Conservation (phyloP, 2,797 vertebrate genomes). For the Rhynchonycteris naso region DNA sequence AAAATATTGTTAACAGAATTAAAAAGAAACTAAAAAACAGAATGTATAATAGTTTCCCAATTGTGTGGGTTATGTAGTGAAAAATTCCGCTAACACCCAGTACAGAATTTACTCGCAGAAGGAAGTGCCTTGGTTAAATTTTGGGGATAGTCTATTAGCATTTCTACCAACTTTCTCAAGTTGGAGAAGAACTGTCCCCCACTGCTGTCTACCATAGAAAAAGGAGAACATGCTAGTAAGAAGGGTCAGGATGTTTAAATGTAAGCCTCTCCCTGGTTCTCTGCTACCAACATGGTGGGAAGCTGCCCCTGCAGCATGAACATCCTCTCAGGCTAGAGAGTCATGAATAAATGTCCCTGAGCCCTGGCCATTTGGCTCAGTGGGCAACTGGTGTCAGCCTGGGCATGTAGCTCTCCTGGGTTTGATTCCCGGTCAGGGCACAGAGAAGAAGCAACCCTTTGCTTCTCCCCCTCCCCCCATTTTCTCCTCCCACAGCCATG, state of each 20-base stretch:
- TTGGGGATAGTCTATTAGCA: too few relatives aligned
- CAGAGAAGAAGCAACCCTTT: too few relatives aligned
- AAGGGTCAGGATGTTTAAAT: too few relatives aligned
- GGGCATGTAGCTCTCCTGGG: too few relatives aligned
- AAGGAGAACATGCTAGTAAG: neutral
- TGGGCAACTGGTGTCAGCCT: too few relatives aligned
- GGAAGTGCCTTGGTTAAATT: neutral
- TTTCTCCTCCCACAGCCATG: too few relatives aligned
- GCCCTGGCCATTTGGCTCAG: too few relatives aligned
- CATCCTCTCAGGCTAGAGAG: too few relatives aligned
- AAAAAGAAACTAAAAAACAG: neutral
- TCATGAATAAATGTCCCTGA: too few relatives aligned
- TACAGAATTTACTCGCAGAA: neutral
- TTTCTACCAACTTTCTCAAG: neutral
- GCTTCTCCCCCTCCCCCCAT: too few relatives aligned
- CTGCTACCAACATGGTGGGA: neutral
- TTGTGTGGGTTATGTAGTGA: neutral
- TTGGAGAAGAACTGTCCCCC: too few relatives aligned
- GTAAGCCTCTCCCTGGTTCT: neutral
- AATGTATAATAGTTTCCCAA: neutral
- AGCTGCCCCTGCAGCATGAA: neutral
- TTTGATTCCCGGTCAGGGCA: too few relatives aligned
- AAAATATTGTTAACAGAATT: neutral
- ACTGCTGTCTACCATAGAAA: neutral
- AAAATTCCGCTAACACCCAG: neutral